A percentile compares a stretch with the other conserved stretches of the same genome.
These are phyloP conservation scores for Trichomycterus rosablanca DNA, from an alignment of 2,113 vertebrate species.

Conservation along the genomic window DNA sequence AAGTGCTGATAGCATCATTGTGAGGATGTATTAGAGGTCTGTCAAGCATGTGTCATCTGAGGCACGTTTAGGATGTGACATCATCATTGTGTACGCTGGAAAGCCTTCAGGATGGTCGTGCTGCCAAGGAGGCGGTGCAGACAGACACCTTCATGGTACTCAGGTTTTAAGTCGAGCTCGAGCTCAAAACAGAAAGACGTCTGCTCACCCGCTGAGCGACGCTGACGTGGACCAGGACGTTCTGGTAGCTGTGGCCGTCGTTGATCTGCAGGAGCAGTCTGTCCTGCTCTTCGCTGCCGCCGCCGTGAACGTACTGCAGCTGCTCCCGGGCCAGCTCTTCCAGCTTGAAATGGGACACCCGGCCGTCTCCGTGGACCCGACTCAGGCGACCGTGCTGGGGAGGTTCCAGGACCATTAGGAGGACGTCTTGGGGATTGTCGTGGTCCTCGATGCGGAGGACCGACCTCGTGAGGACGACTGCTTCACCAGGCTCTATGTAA, in stretches of 20 bases:
- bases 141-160: too few species aligned
- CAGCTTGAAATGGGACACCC: conserved; percentile 63
- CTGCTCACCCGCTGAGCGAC: conserved; percentile 71
- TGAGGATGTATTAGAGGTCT: conserved; percentile 6
- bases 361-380: conserved; percentile 45
- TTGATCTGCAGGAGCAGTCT: conserved; percentile 74
- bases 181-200: background rate
- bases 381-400: conserved; percentile 75
- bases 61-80: background rate
- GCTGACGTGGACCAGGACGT: conserved; percentile 74
- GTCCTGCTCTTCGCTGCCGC: conserved; percentile 68
- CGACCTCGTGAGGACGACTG: conserved; percentile 62
- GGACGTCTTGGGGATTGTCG: conserved; percentile 83
- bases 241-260: conserved; percentile 84
- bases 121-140: too few species aligned
- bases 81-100: background rate
- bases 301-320: conserved; percentile 80
- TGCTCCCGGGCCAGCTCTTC: conserved; percentile 69
- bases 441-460: conserved; percentile 77
- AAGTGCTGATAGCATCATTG: conserved; percentile 37
- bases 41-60: conserved; percentile 10
- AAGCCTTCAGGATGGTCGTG: too few species aligned
- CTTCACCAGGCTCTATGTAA: conserved; percentile 62
- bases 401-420: conserved; percentile 73
- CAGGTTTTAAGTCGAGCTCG: too few species aligned